These are phyloP conservation scores for Masnerella sp. DNA, from an alignment of 2,888 invertebrate genomes.

Conservation along the genomic window DNA sequence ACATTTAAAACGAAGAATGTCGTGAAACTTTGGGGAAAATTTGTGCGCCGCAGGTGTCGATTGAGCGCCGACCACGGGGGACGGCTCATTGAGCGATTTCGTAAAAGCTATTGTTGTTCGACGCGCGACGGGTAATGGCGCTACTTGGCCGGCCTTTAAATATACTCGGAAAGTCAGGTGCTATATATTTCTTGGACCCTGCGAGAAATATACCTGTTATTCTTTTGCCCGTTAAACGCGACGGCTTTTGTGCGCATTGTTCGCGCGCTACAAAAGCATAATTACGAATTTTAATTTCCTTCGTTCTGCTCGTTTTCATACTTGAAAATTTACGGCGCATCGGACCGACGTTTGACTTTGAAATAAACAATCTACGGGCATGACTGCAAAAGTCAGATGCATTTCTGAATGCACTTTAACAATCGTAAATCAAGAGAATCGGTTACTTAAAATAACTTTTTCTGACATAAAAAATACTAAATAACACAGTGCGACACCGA, in stretches of 20 bases:
- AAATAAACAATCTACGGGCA: too few species aligned
- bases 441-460: too few species aligned
- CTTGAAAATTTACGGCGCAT: slow-evolving; percentile 11
- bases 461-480: too few species aligned
- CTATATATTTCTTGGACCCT: slow-evolving; percentile 25
- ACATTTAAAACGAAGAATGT: slow-evolving; percentile 25
- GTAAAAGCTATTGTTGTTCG: slow-evolving; percentile 23
- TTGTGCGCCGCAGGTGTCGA: slow-evolving; percentile 25
- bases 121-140: slow-evolving; percentile 25
- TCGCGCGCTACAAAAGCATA: slow-evolving; percentile 20
- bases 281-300: slow-evolving; percentile 37
- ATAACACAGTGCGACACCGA: too few species aligned
- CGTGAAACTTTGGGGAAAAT: slow-evolving; percentile 23
- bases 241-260: slow-evolving; percentile 17
- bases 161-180: slow-evolving; percentile 40
- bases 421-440: too few species aligned
- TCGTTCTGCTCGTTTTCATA: slow-evolving; percentile 10
- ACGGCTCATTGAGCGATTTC: slow-evolving; percentile 14
- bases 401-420: too few species aligned
- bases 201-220: slow-evolving; percentile 8
- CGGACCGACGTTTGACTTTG: neutral
- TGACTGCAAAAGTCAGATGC: too few species aligned
- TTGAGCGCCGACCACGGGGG: slow-evolving; percentile 9
- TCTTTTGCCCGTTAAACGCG: slow-evolving; percentile 18
- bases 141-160: slow-evolving; percentile 21